Conservation (phyloP, 2,888 invertebrate genomes). For the Branchellion lobata region DNA sequence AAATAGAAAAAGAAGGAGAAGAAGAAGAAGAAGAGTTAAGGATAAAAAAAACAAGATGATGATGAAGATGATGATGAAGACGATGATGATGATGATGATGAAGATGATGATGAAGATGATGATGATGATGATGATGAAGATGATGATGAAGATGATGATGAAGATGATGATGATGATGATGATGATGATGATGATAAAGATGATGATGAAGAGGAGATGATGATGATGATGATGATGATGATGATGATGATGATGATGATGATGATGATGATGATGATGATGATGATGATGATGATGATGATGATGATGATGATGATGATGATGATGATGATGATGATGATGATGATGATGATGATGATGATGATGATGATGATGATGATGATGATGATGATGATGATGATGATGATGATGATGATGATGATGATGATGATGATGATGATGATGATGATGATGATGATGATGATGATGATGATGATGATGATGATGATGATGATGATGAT, state of each 20-base stretch:
- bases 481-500: constrained; percentile 32
- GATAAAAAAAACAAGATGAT: too few relatives aligned
- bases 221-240: constrained; percentile 31
- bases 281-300: constrained; percentile 38
- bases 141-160: constrained; percentile 25
- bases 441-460: constrained; percentile 24
- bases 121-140: constrained; percentile 37
- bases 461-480: constrained; percentile 35
- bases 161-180: constrained; percentile 33
- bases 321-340: constrained; percentile 38
- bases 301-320: constrained; percentile 26
- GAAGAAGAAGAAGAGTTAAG: too few relatives aligned
- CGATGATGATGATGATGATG: constrained; percentile 39
- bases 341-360: constrained; percentile 27
- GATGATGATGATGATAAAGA: background rate
- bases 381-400: background rate
- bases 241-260: constrained; percentile 41
- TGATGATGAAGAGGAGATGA: too few relatives aligned
- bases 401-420: constrained; percentile 4
- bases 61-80: constrained; percentile 33
- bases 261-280: constrained; percentile 31
- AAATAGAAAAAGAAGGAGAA: too few relatives aligned
- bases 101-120: constrained; percentile 34
- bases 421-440: constrained; percentile 8
- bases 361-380: background rate